Base-by-base conservation (phyloP, 1,140 invertebrate species). In the Drosophila guanche region DNA sequence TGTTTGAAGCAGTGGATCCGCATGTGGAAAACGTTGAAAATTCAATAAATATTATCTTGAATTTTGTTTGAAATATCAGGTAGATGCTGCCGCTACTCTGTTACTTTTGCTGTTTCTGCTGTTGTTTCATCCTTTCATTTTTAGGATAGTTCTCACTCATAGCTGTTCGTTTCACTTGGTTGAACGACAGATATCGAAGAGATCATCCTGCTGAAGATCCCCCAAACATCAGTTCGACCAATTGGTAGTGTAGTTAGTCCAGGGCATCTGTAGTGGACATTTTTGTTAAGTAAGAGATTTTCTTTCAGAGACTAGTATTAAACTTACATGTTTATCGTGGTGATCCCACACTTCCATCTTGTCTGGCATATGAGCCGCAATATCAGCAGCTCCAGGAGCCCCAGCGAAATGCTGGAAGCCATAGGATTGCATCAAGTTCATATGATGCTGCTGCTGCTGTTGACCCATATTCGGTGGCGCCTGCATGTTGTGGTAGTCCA, bases 281-380 rank as follows among this genome's bases (percentile, higher is more conserved):
- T 23, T 45, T 47, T 7, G 1, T 16, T 3, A 12, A 37, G 20
- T 10, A 7, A 1, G 12, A 33, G 29, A 45, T 7, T 3, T 22
- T 3, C 22, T 12, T 37, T 37, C 10, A 37, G 33, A 37, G 33
- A 20, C 16, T 20, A 12, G 10, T 3, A 12, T 12, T 37, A 37
- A 2, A 23, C 89, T 90, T 58, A 91, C 90, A 78, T 90, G 90
- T 51, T 91, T 91, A 25, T 91, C 90, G 57, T 91, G 90, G 59
- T 91, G 90, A 66, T 91, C 90, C 90, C 90, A 91, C 55, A 69
- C 63, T 55, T 91, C 90, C 47, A 90, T 75, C 50, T 91, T 91
- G 23, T 91, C 90, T 7, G 90, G 75, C 74, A 90, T 75, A 52
- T 91, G 90, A 4, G 58, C 69, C 16, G 76, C 42, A 42, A 89